Evolutionary conservation across 2,888 invertebrate genomes (phyloP).

Genomic region (Acanthosoma haemorrhoidale): DNA sequence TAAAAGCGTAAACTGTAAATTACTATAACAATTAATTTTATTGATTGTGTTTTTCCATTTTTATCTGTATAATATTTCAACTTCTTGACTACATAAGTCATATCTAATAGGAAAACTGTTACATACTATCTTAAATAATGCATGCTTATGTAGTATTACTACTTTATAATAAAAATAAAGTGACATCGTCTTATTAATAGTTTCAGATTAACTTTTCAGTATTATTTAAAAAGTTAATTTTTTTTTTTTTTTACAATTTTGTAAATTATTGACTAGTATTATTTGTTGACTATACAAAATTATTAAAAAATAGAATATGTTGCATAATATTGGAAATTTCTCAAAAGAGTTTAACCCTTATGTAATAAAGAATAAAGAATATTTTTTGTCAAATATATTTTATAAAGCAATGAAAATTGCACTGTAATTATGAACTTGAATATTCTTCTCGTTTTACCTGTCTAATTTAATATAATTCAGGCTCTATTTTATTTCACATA

Average conservation of each 20-base stretch:
- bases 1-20: background rate
- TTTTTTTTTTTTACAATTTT: background rate
- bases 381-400: slow-evolving; percentile 22
- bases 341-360: slow-evolving; percentile 10
- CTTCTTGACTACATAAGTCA: background rate
- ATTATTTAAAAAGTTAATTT: background rate
- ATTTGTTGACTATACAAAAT: background rate
- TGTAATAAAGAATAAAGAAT: background rate
- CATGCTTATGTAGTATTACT: slow-evolving; percentile 5
- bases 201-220: background rate
- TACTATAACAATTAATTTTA: no score
- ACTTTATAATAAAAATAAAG: background rate
- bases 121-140: background rate
- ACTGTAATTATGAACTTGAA: slow-evolving; percentile 19
- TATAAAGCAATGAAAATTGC: background rate
- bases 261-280: background rate
- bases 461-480: background rate
- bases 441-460: background rate
- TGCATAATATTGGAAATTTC: background rate
- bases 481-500: background rate
- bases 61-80: background rate
- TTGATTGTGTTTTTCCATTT: background rate
- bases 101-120: background rate
- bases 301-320: background rate
- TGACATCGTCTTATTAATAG: background rate